Evolutionary conservation across 2,888 invertebrate species (phyloP).

Genomic region (Euplexia lucipara): DNA sequence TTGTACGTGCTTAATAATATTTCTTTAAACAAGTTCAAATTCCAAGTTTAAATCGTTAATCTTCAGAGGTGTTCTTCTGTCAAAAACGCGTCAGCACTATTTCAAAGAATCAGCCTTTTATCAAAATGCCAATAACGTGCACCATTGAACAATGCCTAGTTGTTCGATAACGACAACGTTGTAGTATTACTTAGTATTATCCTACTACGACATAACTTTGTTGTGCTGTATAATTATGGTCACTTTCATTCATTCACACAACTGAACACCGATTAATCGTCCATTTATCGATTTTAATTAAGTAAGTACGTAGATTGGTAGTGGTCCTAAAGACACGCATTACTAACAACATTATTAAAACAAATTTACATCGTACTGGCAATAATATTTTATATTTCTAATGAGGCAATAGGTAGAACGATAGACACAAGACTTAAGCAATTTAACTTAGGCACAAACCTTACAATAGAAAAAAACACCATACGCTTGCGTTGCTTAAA

Average conservation of each 20-base stretch:
- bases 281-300: neutral
- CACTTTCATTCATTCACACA: constrained; percentile 34
- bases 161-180: constrained; percentile 6
- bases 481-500: too few relatives aligned
- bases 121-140: constrained; percentile 1
- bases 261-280: neutral
- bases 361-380: neutral
- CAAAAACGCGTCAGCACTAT: too few relatives aligned
- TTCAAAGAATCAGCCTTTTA: neutral
- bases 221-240: constrained; percentile 20
- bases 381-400: neutral
- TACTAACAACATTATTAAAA: too few relatives aligned
- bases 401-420: neutral
- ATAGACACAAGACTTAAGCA: too few relatives aligned
- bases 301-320: constrained; percentile 5
- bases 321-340: neutral
- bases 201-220: constrained; percentile 8
- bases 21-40: too few relatives aligned
- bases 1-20: too few relatives aligned
- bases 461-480: too few relatives aligned
- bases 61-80: too few relatives aligned
- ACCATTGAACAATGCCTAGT: constrained; percentile 8
- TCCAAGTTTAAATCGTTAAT: too few relatives aligned
- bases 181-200: constrained; percentile 10
- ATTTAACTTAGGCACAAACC: too few relatives aligned